These are phyloP conservation scores for Drosophila merina DNA, from an alignment of 2,888 invertebrate species.

Conservation along the genomic window DNA sequence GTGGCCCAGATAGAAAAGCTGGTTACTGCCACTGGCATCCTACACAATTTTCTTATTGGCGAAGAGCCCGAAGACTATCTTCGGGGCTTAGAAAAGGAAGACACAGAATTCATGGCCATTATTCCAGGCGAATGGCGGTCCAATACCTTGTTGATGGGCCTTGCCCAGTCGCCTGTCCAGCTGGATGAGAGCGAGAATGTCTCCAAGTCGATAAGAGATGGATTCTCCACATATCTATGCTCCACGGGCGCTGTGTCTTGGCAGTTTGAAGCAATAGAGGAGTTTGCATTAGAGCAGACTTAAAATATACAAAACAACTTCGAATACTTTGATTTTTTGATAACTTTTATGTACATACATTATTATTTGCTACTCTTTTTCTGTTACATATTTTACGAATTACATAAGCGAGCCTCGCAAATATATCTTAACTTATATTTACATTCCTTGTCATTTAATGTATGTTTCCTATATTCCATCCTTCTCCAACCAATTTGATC, in stretches of 20 bases:
- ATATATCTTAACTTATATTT: not conserved
- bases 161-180: not conserved
- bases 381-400: not conserved
- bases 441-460: not conserved
- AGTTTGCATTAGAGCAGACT: not conserved
- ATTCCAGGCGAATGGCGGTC: conserved; percentile 10
- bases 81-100: conserved; percentile 7
- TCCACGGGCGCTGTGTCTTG: conserved; percentile 1
- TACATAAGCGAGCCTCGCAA: not conserved
- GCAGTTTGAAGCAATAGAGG: conserved; percentile 1
- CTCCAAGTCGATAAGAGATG: conserved; percentile 1
- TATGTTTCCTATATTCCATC: too few species aligned
- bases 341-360: not conserved
- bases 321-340: not conserved
- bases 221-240: conserved; percentile 5
- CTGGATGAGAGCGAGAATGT: conserved; percentile 7
- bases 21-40: conserved; percentile 4
- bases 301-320: not conserved
- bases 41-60: conserved; percentile 6
- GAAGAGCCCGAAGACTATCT: conserved; percentile 6
- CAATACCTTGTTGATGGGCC: conserved; percentile 1
- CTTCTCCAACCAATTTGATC: not conserved
- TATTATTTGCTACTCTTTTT: not conserved
- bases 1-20: not conserved
- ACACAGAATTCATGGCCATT: conserved; percentile 1